These are phyloP conservation scores for Saimiri boliviensis DNA, from an alignment of 2,113 vertebrate genomes.

Conservation along the genomic window DNA sequence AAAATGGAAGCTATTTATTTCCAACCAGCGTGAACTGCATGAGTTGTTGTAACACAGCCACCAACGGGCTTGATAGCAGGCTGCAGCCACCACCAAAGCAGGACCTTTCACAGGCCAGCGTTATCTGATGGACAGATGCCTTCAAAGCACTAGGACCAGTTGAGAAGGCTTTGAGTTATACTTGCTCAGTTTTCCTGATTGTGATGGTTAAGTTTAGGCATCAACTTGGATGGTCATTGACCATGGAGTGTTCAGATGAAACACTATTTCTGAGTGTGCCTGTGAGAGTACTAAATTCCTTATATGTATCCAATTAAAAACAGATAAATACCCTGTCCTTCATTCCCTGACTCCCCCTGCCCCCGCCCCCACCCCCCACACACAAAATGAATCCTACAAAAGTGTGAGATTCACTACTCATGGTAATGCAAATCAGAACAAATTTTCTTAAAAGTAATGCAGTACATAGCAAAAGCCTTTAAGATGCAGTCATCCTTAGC, in stretches of 20 bases:
- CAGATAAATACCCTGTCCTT: constrained; percentile 49
- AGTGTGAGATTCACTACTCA: neutral
- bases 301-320: constrained; percentile 63
- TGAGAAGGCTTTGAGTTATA: neutral
- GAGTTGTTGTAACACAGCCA: neutral
- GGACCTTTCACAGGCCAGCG: constrained; percentile 40
- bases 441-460: neutral
- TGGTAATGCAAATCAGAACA: neutral
- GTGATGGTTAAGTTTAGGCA: neutral
- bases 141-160: constrained; percentile 52
- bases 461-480: neutral
- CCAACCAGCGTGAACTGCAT: constrained; percentile 60
- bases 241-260: neutral
- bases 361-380: no score
- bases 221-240: neutral
- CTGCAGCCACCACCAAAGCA: constrained; percentile 36
- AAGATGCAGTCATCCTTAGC: neutral
- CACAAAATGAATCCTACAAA: neutral
- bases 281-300: constrained; percentile 43
- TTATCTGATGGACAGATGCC: constrained; percentile 45
- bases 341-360: neutral
- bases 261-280: neutral
- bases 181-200: constrained; percentile 48
- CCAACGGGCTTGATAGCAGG: constrained; percentile 49
- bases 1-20: constrained; percentile 52